A percentile compares a stretch with the other conserved stretches of the same genome.
These are phyloP conservation scores for Phacellophora camtschatica DNA, from an alignment of 30 jellyfish, hydroid and myxozoan species.

Conservation along the genomic window DNA sequence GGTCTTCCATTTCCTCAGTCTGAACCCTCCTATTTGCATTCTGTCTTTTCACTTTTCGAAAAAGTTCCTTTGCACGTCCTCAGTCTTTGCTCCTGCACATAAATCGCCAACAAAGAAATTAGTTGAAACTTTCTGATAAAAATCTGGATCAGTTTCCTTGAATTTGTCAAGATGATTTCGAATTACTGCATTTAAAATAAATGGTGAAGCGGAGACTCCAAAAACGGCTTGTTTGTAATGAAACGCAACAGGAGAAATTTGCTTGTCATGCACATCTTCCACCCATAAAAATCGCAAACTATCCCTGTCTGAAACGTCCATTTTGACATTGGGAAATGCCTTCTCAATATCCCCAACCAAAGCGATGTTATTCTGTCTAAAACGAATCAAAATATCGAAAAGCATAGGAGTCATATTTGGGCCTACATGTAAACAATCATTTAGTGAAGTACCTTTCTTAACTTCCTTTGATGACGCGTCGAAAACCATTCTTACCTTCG, in stretches of 20 bases:
- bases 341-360: constrained; percentile 55
- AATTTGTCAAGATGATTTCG: constrained; percentile 24
- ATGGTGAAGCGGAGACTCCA: constrained; percentile 21
- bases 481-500: constrained; percentile 7
- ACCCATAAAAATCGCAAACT: constrained; percentile 51
- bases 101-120: constrained; percentile 25
- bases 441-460: constrained; percentile 9
- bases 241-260: background rate
- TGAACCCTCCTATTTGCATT: constrained; percentile 20
- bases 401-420: constrained; percentile 28
- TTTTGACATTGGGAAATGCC: constrained; percentile 38
- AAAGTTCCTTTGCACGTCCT: background rate
- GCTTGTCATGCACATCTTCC: background rate
- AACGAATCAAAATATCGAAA: constrained; percentile 12
- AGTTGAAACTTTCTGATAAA: background rate
- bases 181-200: constrained; percentile 31
- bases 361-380: constrained; percentile 14
- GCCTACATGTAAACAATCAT: constrained; percentile 49
- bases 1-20: constrained; percentile 26
- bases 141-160: constrained; percentile 7
- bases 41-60: constrained; percentile 4
- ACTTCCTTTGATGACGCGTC: background rate
- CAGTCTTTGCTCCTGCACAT: background rate
- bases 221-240: constrained; percentile 1
- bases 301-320: constrained; percentile 50